Base-by-base conservation (phyloP, 2,888 invertebrate species). In the Protodeltote pygarga region DNA sequence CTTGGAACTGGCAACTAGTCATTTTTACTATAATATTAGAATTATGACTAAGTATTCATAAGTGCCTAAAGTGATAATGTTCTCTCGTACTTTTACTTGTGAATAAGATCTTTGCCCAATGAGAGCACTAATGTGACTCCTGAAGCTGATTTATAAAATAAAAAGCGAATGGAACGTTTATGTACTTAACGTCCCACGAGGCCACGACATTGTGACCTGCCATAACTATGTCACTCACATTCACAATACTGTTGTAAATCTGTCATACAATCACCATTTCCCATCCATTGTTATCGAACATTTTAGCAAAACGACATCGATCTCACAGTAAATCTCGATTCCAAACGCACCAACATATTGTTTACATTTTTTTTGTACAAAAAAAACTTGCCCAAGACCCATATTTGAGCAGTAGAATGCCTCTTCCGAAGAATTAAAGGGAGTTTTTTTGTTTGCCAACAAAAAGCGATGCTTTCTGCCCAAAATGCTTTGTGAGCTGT, bases 311-410 rank as follows among this genome's bases (percentile, higher is more conserved):
- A 65, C 37, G 35, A 67, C 70, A 69, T 65, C 59, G 65, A 72
- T 74, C 65, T 70, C 73, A 69, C 46, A 55, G 21, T 53, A 32
- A 52, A 63, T 63, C 52, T 54, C 19, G 14, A 60, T 54, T 44
- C 50, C 55, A 53, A 65, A 51, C 46, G 55, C 48, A 53, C 55
- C 65, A 73, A 65, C 49, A 76, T 77, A 85, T 84, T 91, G 89
- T 91, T 90, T 89, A 90, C 89, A 83, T 88, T 92, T 91, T 88
- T 88, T 89, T 75, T 42, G 28, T 39, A 19, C 13, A 24, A 74
- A 73, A 85, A 81, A 78, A 83, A 77, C 73, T 79, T 77, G 72
- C 79, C 76, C 75, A 77, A 61, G 72, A 51, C 65, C 75, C 72
- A 71, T 71, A 77, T 83, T 81, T 75, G 73, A 54, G 45, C 59